Base-by-base conservation (phyloP, 2,797 vertebrate species). In the Knipowitschia caucasica region DNA sequence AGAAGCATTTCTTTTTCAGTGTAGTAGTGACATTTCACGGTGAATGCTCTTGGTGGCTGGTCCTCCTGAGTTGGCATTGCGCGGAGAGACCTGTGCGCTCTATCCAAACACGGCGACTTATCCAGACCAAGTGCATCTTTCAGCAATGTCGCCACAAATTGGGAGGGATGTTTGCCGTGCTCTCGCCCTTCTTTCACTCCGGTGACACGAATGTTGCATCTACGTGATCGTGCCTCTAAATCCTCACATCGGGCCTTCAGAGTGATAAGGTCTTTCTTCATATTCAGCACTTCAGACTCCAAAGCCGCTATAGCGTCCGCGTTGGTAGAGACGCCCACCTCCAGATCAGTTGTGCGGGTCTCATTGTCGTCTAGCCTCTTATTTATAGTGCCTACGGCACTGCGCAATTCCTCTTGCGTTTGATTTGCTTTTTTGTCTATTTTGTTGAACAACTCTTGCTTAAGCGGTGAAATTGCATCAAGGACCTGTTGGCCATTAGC, bases 191-290 rank as follows among this genome's bases (percentile, higher is more conserved):
- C 42, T 24, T 44, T 44, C 2, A 44, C 20, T 4, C 42, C 23
- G 23, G 23, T 44, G 24, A 23, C n/a, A 12, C 21, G 42, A 4
- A 26, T 12, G 5, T 44, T 44, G 23, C 42, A 25, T 10, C 42
- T 21, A 2, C 23, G 23, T 44, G 42, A 44, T 44, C 42, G 18
- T 11, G 24, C 23, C 42, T 44, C 42, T 8, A 44, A 44, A 11
- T 44, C 42, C 23, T 44, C 42, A 7, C 42, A 44, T 23, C n/a
- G 42, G n/a, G 42, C 42, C 6, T 23, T 43, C 14, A 43, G 40
- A 3, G 17, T 2, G 12, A 1, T 14, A 4, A 36, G 34, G 3
- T 36, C n/a, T 17, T 36, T 36, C 7, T 17, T 36, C 34, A 36
- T 17, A 15, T 5, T 17, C 5, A 7, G 17, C 34, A 36, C 2